phyloP scores from a whole-genome alignment of 2,797 vertebrate species.

The Karalla daura region DNA sequence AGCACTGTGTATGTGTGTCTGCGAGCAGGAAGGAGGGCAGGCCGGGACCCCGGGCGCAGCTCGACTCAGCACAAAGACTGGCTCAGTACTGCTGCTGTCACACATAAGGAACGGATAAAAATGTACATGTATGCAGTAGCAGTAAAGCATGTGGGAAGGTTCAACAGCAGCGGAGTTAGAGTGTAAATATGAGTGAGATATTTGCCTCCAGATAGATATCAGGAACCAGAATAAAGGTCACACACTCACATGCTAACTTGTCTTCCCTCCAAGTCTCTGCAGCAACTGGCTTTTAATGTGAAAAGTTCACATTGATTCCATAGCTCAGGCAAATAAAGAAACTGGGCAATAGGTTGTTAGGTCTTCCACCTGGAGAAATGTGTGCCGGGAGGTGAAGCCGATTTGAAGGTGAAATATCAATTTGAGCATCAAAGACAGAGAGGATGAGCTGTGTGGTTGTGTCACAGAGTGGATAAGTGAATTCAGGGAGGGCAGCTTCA shows the following conservation, averaged over 20 bases:
- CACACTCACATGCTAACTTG: not conserved
- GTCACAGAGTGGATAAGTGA: constrained; percentile 37
- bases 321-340: not conserved
- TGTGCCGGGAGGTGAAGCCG: not conserved
- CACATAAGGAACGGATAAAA: constrained; percentile 41
- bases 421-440: constrained; percentile 2
- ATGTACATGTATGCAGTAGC: constrained; percentile 29
- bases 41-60: constrained; percentile 44
- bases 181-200: not conserved
- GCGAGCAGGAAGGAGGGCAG: constrained; percentile 56
- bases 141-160: constrained; percentile 5
- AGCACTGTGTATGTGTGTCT: constrained; percentile 71
- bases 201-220: not conserved
- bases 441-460: constrained; percentile 7
- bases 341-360: not conserved
- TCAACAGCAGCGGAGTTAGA: not conserved
- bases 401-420: constrained; percentile 27
- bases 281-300: not conserved
- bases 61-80: constrained; percentile 67
- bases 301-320: not conserved
- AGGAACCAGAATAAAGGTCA: not conserved
- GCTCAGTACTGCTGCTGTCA: constrained; percentile 69
- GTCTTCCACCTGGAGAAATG: not conserved
- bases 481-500: not conserved
- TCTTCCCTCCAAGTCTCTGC: not conserved